These are phyloP conservation scores for Helicoverpa zea DNA, from an alignment of 1,140 invertebrate genomes.

Conservation along the genomic window DNA sequence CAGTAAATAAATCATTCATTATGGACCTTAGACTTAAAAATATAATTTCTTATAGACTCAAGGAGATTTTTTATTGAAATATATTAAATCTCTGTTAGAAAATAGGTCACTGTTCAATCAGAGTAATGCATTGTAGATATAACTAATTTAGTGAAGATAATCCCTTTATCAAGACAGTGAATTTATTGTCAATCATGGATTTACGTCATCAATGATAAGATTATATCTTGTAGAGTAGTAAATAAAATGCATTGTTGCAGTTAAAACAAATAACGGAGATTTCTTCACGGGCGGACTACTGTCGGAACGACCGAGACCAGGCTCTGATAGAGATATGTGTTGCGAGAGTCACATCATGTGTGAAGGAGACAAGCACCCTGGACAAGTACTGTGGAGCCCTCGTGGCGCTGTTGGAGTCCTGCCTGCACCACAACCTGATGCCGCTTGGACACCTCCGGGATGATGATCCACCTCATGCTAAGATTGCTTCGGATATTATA, in stretches of 20 bases:
- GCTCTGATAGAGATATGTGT: constrained; percentile 97
- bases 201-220: constrained; percentile 30
- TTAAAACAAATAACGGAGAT: constrained; percentile 93
- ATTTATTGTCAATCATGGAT: constrained; percentile 14
- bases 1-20: no score
- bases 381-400: constrained; percentile 94
- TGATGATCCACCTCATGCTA: constrained; percentile 97
- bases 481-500: constrained; percentile 97
- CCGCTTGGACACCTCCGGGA: constrained; percentile 89
- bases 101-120: constrained; percentile 3
- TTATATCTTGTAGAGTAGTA: constrained; percentile 1
- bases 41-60: no score
- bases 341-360: constrained; percentile 94
- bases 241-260: constrained; percentile 75
- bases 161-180: constrained; percentile 25
- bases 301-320: constrained; percentile 95
- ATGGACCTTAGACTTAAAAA: no score
- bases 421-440: constrained; percentile 95
- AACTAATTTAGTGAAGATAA: constrained; percentile 27
- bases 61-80: no score
- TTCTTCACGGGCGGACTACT: constrained; percentile 93
- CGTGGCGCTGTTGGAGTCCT: constrained; percentile 94
- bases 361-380: constrained; percentile 95
- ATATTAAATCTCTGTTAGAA: no score
- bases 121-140: not conserved